A percentile compares a stretch with the other conserved stretches of the same genome.
Conservation (phyloP, 1,140 invertebrate species). For the Ips typographus region DNA sequence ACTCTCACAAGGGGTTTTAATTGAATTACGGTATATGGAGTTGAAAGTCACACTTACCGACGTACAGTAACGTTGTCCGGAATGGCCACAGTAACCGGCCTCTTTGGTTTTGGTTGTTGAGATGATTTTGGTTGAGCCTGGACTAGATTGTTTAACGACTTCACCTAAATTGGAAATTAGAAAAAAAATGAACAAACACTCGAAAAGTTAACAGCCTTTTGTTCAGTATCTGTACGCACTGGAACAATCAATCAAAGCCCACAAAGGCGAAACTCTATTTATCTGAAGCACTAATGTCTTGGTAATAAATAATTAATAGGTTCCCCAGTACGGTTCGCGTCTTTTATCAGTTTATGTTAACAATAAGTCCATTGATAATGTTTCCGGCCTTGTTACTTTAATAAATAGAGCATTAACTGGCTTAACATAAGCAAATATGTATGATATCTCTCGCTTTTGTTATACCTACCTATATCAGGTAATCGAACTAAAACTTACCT, state of each 20-base stretch:
- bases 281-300: background rate
- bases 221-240: background rate
- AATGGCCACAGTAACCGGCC: slow-evolving; percentile 14
- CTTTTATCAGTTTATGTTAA: slow-evolving; percentile 16
- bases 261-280: background rate
- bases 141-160: background rate
- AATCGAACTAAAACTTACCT: too few relatives aligned
- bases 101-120: slow-evolving; percentile 25
- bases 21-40: too few relatives aligned
- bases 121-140: slow-evolving; percentile 6
- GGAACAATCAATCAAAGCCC: background rate
- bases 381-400: background rate
- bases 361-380: background rate
- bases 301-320: slow-evolving; percentile 2
- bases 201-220: too few relatives aligned
- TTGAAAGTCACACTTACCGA: slow-evolving; percentile 6
- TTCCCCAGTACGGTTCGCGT: background rate
- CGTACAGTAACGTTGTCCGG: slow-evolving; percentile 10
- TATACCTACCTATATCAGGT: too few relatives aligned
- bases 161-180: too few relatives aligned
- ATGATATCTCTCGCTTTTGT: too few relatives aligned
- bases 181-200: too few relatives aligned
- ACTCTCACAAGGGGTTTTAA: too few relatives aligned
- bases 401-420: background rate
- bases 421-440: too few relatives aligned